Percentiles rank a stretch among this genome's conserved stretches.
Conservation (phyloP, 2,113 vertebrate genomes). For the Phrynosoma blainvillii region DNA sequence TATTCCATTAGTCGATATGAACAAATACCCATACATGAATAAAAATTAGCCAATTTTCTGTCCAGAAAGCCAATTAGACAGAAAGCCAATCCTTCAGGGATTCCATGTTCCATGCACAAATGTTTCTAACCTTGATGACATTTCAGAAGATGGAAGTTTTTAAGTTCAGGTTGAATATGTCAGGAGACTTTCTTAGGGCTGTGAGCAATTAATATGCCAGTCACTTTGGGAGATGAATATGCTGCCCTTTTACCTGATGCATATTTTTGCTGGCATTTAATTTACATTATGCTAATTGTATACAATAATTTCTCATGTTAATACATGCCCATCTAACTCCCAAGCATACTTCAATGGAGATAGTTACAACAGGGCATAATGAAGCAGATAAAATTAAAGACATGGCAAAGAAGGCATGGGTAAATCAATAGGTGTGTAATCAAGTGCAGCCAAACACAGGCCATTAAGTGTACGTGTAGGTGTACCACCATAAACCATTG, state of each 20-base stretch:
- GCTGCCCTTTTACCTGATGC: conserved; percentile 46
- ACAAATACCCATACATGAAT: not conserved
- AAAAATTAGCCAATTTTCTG: not conserved
- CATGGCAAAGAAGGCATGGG: not conserved
- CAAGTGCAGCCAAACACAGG: not conserved
- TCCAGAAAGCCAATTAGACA: not conserved
- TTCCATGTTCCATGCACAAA: not conserved
- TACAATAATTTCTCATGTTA: conserved; percentile 11
- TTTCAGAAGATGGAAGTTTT: rapidly evolving
- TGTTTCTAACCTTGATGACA: not conserved
- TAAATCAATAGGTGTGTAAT: not conserved
- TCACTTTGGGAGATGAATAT: conserved; percentile 41
- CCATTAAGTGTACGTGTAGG: not conserved
- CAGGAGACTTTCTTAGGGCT: conserved; percentile 25
- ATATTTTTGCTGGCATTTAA: conserved; percentile 39
- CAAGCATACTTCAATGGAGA: not conserved
- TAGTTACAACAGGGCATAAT: not conserved
- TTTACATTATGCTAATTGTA: conserved; percentile 45
- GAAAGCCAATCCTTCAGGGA: not conserved
- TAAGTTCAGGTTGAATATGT: not conserved
- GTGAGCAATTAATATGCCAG: conserved; percentile 30
- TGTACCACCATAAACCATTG: not conserved
- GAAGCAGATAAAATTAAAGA: not conserved
- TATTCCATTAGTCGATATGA: not conserved
- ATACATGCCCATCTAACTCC: not conserved